Evolutionary conservation across 2,888 invertebrate genomes (phyloP).

Genomic region (Lucinisca nassula): DNA sequence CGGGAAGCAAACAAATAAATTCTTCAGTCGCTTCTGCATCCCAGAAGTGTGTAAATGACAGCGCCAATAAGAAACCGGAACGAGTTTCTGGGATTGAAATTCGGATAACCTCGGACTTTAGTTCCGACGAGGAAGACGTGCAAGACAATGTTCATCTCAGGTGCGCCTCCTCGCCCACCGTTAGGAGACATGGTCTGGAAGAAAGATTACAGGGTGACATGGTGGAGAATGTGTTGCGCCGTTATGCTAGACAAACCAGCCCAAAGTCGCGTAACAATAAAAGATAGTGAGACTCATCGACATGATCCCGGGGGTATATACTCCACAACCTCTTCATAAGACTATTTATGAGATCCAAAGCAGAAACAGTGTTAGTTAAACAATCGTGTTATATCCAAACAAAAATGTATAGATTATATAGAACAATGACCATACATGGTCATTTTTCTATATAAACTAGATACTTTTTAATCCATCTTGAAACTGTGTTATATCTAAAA

Average conservation of each 20-base stretch:
- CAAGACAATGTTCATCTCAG: background rate
- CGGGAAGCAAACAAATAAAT: background rate
- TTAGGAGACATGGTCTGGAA: constrained; percentile 28
- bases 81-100: background rate
- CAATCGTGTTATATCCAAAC: no score
- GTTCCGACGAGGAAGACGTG: background rate
- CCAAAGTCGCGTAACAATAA: background rate
- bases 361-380: no score
- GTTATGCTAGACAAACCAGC: constrained; percentile 30
- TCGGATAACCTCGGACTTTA: background rate
- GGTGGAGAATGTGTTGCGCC: constrained; percentile 48
- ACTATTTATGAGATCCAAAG: no score
- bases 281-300: no score
- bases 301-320: no score
- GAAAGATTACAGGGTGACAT: constrained; percentile 32
- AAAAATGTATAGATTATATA: no score
- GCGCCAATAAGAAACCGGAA: background rate
- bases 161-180: background rate
- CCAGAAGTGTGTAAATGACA: background rate
- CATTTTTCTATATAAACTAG: no score
- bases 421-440: no score
- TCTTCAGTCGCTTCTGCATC: background rate
- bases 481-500: no score
- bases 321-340: no score
- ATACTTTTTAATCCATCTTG: no score